Evolutionary conservation across 2,113 vertebrate species (phyloP).

Genomic region (Xiphophorus maculatus): DNA sequence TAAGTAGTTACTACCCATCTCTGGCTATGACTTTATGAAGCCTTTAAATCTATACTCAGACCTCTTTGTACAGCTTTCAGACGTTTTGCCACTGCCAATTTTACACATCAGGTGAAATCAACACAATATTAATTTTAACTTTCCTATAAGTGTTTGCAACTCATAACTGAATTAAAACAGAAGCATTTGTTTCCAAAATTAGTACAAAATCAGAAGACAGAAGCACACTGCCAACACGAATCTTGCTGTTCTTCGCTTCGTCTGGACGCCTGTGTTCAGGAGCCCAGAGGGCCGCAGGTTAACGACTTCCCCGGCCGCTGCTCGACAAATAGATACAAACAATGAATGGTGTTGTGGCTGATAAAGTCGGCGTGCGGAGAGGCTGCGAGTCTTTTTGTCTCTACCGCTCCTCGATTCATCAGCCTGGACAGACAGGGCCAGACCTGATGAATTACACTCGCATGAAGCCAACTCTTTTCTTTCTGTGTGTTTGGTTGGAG

Average conservation of each 20-base stretch:
- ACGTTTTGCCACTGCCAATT: too few relatives aligned
- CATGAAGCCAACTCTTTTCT: neutral
- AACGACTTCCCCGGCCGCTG: slow-evolving; percentile 42
- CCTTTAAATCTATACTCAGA: too few relatives aligned
- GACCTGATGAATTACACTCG: slow-evolving; percentile 32
- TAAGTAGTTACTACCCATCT: too few relatives aligned
- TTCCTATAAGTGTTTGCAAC: too few relatives aligned
- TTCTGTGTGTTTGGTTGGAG: neutral
- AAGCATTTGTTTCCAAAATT: neutral
- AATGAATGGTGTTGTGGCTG: slow-evolving; percentile 32
- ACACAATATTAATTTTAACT: too few relatives aligned
- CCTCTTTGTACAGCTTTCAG: too few relatives aligned
- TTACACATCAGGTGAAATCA: too few relatives aligned
- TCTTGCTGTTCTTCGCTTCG: slow-evolving; percentile 1
- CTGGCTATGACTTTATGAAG: too few relatives aligned
- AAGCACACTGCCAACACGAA: neutral
- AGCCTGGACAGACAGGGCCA: slow-evolving; percentile 20
- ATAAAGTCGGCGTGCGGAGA: slow-evolving; percentile 49
- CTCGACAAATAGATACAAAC: slow-evolving; percentile 37
- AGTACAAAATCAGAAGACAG: neutral
- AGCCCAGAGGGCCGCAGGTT: slow-evolving; percentile 37
- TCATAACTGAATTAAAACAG: neutral
- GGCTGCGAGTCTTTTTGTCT: slow-evolving; percentile 36
- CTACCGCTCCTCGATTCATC: slow-evolving; percentile 53
- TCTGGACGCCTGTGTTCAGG: slow-evolving; percentile 19